Conservation (phyloP, 2,113 vertebrate genomes). For the Bubalus kerabau region DNA sequence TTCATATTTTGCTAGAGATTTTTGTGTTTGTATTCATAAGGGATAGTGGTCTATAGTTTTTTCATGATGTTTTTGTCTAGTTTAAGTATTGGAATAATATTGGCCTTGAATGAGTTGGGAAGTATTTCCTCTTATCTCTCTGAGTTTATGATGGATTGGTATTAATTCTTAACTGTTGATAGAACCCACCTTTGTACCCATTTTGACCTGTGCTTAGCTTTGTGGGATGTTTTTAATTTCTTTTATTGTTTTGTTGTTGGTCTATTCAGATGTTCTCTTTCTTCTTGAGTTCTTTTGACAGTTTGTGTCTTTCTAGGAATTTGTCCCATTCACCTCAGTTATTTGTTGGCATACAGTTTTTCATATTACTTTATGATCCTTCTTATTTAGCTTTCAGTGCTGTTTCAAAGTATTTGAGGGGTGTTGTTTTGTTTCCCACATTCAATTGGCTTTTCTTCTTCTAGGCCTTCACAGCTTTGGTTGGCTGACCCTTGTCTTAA, state of each 20-base stretch:
- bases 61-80: neutral
- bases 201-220: neutral
- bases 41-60: neutral
- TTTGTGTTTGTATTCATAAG: neutral
- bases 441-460: neutral
- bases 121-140: neutral
- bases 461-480: neutral
- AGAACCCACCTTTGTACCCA: neutral
- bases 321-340: neutral
- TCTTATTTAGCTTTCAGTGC: neutral
- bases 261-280: neutral
- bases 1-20: neutral
- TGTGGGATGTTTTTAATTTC: neutral
- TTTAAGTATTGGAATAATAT: constrained; percentile 9
- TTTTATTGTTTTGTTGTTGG: neutral
- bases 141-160: neutral
- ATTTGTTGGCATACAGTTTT: neutral
- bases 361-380: neutral
- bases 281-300: neutral
- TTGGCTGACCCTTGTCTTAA: neutral
- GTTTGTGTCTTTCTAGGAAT: constrained; percentile 3
- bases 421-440: neutral
- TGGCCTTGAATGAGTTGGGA: neutral
- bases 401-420: neutral
- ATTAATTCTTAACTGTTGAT: constrained; percentile 12